Evolutionary conservation across 2,888 invertebrate genomes (phyloP), one percentile per base, ranked within the genome.

Genomic region (Celastrina argiolus): DNA sequence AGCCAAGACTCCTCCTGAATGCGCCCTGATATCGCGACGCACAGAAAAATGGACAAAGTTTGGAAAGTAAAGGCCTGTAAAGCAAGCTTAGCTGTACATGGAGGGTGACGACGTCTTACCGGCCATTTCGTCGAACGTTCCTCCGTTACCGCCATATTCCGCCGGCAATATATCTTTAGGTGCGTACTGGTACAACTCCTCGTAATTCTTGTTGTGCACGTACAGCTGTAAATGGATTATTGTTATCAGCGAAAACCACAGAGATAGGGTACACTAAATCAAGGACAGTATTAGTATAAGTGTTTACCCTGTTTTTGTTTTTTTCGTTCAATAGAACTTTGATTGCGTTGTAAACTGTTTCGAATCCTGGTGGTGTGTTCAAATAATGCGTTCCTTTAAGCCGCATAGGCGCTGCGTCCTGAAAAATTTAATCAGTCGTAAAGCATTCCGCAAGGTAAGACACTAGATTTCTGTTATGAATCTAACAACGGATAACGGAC

Each of bases 91-190:
- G 31, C 4, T 31, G 6, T 31, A 31, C 31, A 31, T 31, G 31
- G n/a, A n/a, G n/a, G n/a, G n/a, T n/a, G n/a, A n/a, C n/a, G n/a
- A n/a, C n/a, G n/a, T 31, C 66, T 68, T 75, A 85, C 86, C 80
- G 69, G 74, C 74, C 61, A 93, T 83, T 72, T 92, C 90, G 66
- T 84, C 80, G 2, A 93, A 78, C 6, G 92, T 84, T 1, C 92
- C 93, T 34, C 89, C 93, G 12, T 88, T 87, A 0, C 95, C 95
- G 12, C 95, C 95, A 75, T 94, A 95, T 76, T 95, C 95, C 8
- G 78, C 80, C 0, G 95, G 95, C 59, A 95, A 80, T 56, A 92
- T 82, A 2, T 92, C 86, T 72, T 92, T 90, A 0, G 94, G 93
- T 22, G 95, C 85, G 63, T 87, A 75, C 73, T 93, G 84, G 73